These are phyloP conservation scores for Hydractinia symbiolongicarpus DNA, from an alignment of 30 jellyfish, hydroid and myxozoan genomes.

Conservation along the genomic window DNA sequence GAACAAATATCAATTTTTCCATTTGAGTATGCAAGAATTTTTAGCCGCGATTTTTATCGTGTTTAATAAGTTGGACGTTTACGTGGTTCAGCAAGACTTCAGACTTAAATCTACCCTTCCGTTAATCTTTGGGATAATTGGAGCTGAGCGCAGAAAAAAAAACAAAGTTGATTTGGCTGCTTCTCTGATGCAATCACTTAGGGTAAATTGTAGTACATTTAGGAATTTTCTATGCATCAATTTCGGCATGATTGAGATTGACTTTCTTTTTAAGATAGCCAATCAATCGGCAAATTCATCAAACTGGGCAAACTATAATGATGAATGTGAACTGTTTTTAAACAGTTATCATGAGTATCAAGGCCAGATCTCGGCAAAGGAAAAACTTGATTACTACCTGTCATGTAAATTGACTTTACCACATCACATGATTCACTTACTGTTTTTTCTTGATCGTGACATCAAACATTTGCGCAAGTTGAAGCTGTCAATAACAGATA, in stretches of 20 bases:
- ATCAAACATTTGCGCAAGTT: not conserved
- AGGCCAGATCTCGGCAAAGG: not conserved
- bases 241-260: not conserved
- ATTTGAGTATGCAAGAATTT: constrained; percentile 10
- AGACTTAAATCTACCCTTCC: constrained; percentile 8
- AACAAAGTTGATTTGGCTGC: not conserved
- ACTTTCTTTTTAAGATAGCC: not conserved
- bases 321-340: not conserved
- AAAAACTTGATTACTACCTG: not conserved
- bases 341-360: constrained; percentile 6
- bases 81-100: not conserved
- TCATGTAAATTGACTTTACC: not conserved
- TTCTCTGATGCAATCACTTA: not conserved
- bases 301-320: not conserved
- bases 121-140: not conserved
- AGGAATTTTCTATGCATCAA: not conserved
- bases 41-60: not conserved
- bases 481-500: not conserved
- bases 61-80: not conserved
- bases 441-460: not conserved
- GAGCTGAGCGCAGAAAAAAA: not conserved
- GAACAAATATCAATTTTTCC: not conserved
- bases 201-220: not conserved
- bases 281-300: not conserved
- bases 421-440: not conserved